phyloP scores from a whole-genome alignment of 2,888 invertebrate genomes.

The Chironomus riparius region DNA sequence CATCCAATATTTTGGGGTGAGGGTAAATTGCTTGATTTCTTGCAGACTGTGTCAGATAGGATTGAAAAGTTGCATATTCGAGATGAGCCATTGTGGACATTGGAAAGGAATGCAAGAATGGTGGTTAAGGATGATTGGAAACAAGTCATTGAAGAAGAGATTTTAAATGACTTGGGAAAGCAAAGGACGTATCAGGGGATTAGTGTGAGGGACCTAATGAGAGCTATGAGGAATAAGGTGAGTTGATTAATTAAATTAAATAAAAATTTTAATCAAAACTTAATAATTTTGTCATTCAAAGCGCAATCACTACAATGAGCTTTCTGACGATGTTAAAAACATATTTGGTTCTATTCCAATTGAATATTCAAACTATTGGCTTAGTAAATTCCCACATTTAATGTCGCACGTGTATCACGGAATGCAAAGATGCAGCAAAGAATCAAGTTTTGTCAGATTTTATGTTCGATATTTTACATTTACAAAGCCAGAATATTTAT shows the following conservation, averaged over 20 bases:
- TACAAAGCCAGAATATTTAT: neutral
- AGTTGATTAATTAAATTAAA: neutral
- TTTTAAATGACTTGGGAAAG: neutral
- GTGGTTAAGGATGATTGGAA: neutral
- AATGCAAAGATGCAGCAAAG: neutral
- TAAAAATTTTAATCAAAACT: neutral
- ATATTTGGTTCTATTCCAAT: neutral
- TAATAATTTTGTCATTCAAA: neutral
- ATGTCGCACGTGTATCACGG: neutral
- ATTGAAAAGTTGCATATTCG: neutral
- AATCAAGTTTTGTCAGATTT: neutral
- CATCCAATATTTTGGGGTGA: neutral
- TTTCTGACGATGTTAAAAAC: neutral
- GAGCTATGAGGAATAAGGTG: slow-evolving; percentile 4
- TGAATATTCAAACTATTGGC: neutral
- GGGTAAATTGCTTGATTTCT: neutral
- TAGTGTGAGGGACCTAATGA: neutral
- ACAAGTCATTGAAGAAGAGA: neutral
- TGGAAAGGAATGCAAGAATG: neutral
- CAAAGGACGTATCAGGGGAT: neutral
- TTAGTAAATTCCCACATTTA: neutral
- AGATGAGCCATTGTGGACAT: neutral
- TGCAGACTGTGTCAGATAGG: neutral
- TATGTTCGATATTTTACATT: neutral
- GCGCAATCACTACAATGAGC: neutral